phyloP scores from a whole-genome alignment of 2,113 vertebrate species.

The Gymnogyps californianus region DNA sequence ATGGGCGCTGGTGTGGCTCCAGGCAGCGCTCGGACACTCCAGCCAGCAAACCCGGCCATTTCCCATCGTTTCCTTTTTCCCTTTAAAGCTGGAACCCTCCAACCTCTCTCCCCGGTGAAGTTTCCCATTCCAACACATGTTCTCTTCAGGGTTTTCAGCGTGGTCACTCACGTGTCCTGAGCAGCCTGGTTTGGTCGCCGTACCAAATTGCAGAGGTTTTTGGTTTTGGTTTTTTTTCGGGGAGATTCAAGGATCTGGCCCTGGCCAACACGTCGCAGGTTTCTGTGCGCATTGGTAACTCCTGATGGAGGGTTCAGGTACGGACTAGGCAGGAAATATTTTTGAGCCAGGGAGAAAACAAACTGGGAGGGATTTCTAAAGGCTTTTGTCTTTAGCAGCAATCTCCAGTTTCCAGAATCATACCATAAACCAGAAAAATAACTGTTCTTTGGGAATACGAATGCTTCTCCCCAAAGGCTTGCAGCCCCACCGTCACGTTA shows the following conservation, averaged over 20 bases:
- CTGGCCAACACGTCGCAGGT: not conserved
- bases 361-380: not conserved
- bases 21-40: not conserved
- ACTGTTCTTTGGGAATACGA: not conserved
- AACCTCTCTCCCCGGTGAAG: not conserved
- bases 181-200: not conserved
- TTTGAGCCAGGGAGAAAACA: not conserved
- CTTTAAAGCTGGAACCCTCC: not conserved
- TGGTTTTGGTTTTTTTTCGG: not conserved
- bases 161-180: fast-evolving
- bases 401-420: not conserved
- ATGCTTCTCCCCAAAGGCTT: not conserved
- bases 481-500: not conserved
- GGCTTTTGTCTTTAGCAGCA: not conserved
- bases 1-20: fast-evolving
- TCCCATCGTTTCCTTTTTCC: not conserved
- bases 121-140: not conserved
- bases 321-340: not conserved
- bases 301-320: fast-evolving
- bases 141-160: not conserved
- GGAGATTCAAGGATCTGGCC: not conserved
- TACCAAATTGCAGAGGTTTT: not conserved
- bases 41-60: not conserved
- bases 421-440: not conserved
- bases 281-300: not conserved